Base-by-base conservation (phyloP, 2,888 invertebrate genomes). In the Drosophila antonietae region DNA sequence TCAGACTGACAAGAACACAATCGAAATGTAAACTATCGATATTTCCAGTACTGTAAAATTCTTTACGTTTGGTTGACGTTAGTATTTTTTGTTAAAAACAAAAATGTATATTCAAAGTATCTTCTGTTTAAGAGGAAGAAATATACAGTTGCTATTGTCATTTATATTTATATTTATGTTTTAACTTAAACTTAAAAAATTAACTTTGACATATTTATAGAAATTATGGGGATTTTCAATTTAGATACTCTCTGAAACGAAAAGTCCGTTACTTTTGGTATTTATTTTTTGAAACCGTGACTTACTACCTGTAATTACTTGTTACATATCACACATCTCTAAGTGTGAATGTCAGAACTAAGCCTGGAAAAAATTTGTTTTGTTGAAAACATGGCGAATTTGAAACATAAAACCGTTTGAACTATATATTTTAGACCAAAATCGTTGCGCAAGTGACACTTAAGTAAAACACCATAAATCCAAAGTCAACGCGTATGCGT, bases 321-420 rank as follows among this genome's bases (percentile, higher is more conserved):
- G 58, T 44, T 18, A 62, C 53, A 65, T 44, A 28, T 56, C 53
- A 55, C 78, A 63, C 77, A 77, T 70, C 81, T 68, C 81, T 83
- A 74, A 61, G 57, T 68, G 73, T 75, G 78, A 82, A 75, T 82
- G 82, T 69, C 83, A 78, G 72, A 78, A 69, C 72, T 77, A 77
- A 65, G 71, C 51, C 68, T 79, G 72, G 75, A 77, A 75, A 84
- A 85, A 88, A 72, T 70, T 84, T 88, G 81, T 86, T 85, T 88
- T 78, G 64, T 71, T 73, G 60, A 78, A 88, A 74, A 85, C 58
- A 85, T 85, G 88, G 79, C 66, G 63, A 76, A 65, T 81, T 76
- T 63, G 43, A 62, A 59, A 61, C 39, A 62, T 69, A 77, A 71
- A 72, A 77, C 7, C 58, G 47, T 57, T 56, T 73, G 35, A 69